These are phyloP conservation scores for Nymphalis c-album DNA, from an alignment of 2,888 invertebrate genomes.

Conservation along the genomic window DNA sequence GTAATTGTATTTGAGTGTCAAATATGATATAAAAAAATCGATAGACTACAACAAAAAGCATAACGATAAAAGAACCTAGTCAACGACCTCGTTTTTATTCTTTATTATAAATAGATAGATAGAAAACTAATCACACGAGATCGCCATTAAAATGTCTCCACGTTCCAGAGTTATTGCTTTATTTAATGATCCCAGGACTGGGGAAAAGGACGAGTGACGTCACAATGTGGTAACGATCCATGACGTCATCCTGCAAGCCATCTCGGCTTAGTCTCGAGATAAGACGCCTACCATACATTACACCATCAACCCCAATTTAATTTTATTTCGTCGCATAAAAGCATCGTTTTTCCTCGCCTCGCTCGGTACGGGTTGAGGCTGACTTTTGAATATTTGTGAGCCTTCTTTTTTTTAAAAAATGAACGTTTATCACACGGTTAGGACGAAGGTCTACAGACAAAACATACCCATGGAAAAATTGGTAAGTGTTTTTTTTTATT, in stretches of 20 bases:
- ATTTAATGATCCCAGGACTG: constrained; percentile 44
- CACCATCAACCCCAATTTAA: constrained; percentile 29
- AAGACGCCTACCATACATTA: constrained; percentile 57
- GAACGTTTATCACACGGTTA: constrained; percentile 66
- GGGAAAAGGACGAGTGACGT: constrained; percentile 67
- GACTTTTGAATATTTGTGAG: neutral
- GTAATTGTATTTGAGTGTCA: neutral
- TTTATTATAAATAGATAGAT: neutral
- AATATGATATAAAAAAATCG: neutral
- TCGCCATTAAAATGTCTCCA: constrained; percentile 33
- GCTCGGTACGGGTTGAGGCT: neutral
- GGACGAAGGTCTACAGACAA: constrained; percentile 53
- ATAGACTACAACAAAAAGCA: constrained; percentile 6
- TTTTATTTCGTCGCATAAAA: constrained; percentile 25
- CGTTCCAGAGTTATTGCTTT: constrained; percentile 29
- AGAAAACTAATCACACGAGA: constrained; percentile 25
- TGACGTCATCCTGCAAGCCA: constrained; percentile 67
- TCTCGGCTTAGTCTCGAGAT: constrained; percentile 60
- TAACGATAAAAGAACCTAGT: constrained; percentile 14
- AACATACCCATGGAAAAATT: constrained; percentile 57
- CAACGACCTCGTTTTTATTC: constrained; percentile 7
- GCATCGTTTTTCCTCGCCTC: constrained; percentile 12
- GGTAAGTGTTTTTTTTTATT: constrained; percentile 52
- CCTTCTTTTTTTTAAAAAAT: constrained; percentile 50
- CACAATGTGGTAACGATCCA: constrained; percentile 69